phyloP scores from a whole-genome alignment of 2,888 invertebrate species.

The Dione vanillae region DNA sequence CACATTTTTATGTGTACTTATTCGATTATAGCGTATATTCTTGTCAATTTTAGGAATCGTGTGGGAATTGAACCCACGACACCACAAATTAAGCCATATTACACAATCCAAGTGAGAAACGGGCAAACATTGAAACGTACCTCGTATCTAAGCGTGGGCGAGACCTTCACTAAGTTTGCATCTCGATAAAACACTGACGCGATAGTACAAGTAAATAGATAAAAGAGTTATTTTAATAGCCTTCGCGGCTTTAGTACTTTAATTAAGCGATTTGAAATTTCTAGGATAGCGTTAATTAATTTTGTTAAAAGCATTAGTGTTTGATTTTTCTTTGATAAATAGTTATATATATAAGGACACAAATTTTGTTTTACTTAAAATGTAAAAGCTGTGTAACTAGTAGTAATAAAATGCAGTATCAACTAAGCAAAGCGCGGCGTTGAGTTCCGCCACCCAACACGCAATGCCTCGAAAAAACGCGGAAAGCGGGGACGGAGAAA shows the following conservation, averaged over 20 bases:
- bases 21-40: too few species aligned
- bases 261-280: slow-evolving; percentile 9
- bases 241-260: slow-evolving; percentile 21
- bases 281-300: background rate
- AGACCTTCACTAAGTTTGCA: slow-evolving; percentile 45
- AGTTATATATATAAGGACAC: too few species aligned
- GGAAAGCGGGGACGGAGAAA: too few species aligned
- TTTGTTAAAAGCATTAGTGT: background rate
- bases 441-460: too few species aligned
- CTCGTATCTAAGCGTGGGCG: slow-evolving; percentile 13
- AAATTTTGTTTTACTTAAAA: too few species aligned
- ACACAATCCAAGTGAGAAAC: background rate
- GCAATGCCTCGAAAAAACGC: too few species aligned
- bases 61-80: slow-evolving; percentile 4
- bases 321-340: too few species aligned
- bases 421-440: too few species aligned
- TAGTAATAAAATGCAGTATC: too few species aligned
- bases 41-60: background rate
- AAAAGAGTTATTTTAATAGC: slow-evolving; percentile 40
- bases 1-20: too few species aligned
- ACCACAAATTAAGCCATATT: background rate
- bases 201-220: slow-evolving; percentile 45
- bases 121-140: background rate
- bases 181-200: slow-evolving; percentile 39
- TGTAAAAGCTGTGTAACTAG: too few species aligned